Evolutionary conservation across 2,888 invertebrate genomes (phyloP).

Genomic region (Microctonus brassicae): DNA sequence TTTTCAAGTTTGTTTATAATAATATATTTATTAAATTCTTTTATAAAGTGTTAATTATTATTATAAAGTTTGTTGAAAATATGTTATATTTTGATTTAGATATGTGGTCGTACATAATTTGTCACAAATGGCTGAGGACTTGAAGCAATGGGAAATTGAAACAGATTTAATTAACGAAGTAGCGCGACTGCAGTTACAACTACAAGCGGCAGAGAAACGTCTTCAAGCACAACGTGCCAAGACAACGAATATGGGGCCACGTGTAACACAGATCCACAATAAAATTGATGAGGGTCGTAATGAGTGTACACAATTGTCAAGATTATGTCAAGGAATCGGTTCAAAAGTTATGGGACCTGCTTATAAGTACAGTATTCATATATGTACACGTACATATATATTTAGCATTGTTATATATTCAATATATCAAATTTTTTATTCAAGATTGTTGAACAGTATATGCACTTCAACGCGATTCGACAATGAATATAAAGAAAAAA

Average conservation of each 20-base stretch:
- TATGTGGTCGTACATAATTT: conserved; percentile 63
- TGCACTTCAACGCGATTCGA: no score
- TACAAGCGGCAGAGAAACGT: conserved; percentile 58
- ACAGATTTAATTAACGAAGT: conserved; percentile 57
- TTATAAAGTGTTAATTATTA: neutral
- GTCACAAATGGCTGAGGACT: conserved; percentile 60
- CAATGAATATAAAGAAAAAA: no score
- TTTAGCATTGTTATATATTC: neutral
- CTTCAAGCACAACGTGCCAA: conserved; percentile 58
- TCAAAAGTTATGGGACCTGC: conserved; percentile 55
- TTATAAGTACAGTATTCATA: conserved; percentile 60
- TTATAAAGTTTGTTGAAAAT: neutral
- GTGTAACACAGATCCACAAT: conserved; percentile 55
- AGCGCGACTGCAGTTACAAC: conserved; percentile 57
- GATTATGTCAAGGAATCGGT: conserved; percentile 62
- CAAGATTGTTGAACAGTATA: neutral
- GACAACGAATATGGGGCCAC: conserved; percentile 57
- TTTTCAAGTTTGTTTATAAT: no score
- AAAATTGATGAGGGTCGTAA: conserved; percentile 60
- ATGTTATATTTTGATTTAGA: conserved; percentile 48
- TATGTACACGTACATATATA: neutral
- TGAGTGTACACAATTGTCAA: conserved; percentile 61
- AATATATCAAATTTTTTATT: neutral
- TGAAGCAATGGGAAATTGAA: conserved; percentile 64
- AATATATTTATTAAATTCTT: neutral